Percentiles rank a stretch among this genome's conserved stretches.
Conservation (phyloP, 2,888 invertebrate genomes). For the Gortyna flavago region DNA sequence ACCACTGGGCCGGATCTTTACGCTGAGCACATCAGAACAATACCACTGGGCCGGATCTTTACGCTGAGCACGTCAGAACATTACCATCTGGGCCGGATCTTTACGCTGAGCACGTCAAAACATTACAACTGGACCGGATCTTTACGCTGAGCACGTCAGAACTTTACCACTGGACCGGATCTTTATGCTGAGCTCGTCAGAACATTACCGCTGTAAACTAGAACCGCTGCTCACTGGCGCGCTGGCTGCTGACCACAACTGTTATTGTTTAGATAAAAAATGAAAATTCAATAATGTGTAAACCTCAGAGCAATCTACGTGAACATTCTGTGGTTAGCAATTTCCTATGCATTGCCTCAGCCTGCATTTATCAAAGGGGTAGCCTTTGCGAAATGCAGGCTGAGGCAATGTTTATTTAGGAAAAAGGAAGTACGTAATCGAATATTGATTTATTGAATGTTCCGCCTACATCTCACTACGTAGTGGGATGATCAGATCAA, state of each 20-base stretch:
- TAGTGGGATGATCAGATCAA: conserved; percentile 28
- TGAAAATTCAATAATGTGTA: neutral
- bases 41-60: no score
- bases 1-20: no score
- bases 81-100: no score
- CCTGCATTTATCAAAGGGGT: no score
- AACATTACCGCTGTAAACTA: neutral
- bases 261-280: neutral
- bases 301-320: no score
- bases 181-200: neutral
- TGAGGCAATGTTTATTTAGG: neutral
- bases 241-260: neutral
- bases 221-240: neutral
- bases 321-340: no score
- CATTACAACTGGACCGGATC: no score
- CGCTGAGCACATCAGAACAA: neutral
- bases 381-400: no score
- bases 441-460: neutral
- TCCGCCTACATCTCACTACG: neutral
- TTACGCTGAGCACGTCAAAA: neutral
- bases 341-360: no score
- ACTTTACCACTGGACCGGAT: no score
- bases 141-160: neutral
- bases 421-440: conserved; percentile 7
- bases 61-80: neutral